A percentile compares a stretch with the other conserved stretches of the same genome.
Evolutionary conservation across 2,113 vertebrate genomes (phyloP).

Genomic region (Zapornia atra): DNA sequence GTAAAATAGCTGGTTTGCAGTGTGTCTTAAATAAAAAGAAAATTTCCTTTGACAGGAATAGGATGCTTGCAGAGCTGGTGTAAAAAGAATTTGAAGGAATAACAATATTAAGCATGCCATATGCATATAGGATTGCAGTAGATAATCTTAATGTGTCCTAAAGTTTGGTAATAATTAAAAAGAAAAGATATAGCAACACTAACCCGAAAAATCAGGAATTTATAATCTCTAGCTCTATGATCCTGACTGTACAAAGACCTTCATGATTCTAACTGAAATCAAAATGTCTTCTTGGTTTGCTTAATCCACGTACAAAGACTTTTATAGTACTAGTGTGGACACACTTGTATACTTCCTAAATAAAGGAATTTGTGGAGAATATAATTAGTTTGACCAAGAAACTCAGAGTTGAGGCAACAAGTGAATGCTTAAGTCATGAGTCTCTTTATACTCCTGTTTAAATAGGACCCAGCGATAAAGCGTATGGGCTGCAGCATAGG

Average conservation of each 20-base stretch:
- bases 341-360: not conserved
- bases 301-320: not conserved
- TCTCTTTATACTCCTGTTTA: not conserved
- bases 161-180: conserved; percentile 1
- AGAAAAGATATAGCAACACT: not conserved
- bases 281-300: not conserved
- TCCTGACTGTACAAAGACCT: not conserved
- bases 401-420: not conserved
- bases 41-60: not conserved
- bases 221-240: not conserved
- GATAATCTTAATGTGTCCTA: not conserved
- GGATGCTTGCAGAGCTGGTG: not conserved
- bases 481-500: not conserved
- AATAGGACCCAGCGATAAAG: not conserved
- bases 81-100: not conserved
- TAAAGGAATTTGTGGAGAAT: not conserved
- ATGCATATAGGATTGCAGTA: not conserved
- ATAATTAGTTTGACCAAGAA: not conserved
- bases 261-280: not conserved
- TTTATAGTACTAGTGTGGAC: not conserved
- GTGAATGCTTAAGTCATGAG: not conserved
- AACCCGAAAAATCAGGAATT: not conserved
- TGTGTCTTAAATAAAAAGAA: not conserved
- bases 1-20: not conserved
- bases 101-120: not conserved